A percentile compares a stretch with the other conserved stretches of the same genome.
Evolutionary conservation across 2,797 vertebrate species (phyloP).

Genomic region (Galaxias olidus): DNA sequence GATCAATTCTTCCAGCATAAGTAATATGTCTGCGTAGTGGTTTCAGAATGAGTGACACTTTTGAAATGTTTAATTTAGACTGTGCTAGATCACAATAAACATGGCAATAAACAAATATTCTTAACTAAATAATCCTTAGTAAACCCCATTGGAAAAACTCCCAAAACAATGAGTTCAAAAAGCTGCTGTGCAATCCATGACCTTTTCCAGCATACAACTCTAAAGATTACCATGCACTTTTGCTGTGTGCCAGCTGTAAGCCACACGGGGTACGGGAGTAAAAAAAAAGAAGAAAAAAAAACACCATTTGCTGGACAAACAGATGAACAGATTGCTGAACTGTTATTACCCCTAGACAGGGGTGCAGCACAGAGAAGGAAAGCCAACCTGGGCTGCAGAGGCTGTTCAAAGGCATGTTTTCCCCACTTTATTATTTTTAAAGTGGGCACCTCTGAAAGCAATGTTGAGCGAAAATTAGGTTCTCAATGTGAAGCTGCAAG

Average conservation of each 20-base stretch:
- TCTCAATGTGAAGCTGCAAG: conserved; percentile 37
- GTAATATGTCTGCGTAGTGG: too few species aligned
- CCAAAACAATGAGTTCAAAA: neutral
- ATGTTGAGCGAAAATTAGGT: conserved; percentile 55
- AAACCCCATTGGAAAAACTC: neutral
- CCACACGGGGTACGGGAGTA: conserved; percentile 2
- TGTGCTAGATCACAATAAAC: too few species aligned
- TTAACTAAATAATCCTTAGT: too few species aligned
- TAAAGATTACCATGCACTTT: neutral
- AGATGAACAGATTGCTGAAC: conserved; percentile 58
- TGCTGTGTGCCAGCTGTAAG: conserved; percentile 12
- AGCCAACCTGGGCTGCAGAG: conserved; percentile 20
- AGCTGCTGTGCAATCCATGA: neutral
- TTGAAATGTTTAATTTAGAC: too few species aligned
- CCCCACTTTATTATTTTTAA: conserved; percentile 64
- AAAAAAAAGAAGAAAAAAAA: conserved; percentile 21
- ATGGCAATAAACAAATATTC: too few species aligned
- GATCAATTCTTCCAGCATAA: too few species aligned
- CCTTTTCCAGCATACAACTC: neutral
- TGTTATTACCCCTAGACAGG: conserved; percentile 56
- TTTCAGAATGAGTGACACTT: too few species aligned
- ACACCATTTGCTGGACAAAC: conserved; percentile 49
- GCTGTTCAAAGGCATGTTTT: conserved; percentile 54
- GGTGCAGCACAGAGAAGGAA: conserved; percentile 38
- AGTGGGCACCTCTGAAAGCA: conserved; percentile 60